A percentile compares a stretch with the other conserved stretches of the same genome.
Evolutionary conservation across 2,888 invertebrate genomes (phyloP).

Genomic region (Meteorus cinctellus): DNA sequence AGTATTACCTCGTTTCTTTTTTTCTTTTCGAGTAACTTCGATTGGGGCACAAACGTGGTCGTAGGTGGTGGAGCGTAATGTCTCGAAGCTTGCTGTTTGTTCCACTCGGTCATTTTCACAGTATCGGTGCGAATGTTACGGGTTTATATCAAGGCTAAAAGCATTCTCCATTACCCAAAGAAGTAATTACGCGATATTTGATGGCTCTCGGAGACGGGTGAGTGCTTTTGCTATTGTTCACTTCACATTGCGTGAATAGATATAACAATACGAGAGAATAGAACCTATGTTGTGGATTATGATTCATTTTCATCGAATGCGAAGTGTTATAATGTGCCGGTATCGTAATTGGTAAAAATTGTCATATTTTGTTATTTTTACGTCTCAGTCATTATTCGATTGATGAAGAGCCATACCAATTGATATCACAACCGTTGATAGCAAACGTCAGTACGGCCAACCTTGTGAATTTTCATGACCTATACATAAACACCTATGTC

Average conservation of each 20-base stretch:
- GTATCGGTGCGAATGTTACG: not conserved
- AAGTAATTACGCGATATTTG: not conserved
- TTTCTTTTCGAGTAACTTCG: not conserved
- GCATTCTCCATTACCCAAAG: conserved; percentile 1
- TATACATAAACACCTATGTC: no score
- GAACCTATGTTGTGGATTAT: not conserved
- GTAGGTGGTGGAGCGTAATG: not conserved
- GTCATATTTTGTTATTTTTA: conserved; percentile 1
- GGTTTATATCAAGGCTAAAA: not conserved
- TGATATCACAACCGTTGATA: conserved; percentile 46
- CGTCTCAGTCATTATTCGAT: not conserved
- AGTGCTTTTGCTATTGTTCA: not conserved
- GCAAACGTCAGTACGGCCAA: conserved; percentile 44
- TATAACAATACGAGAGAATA: not conserved
- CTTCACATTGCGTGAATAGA: not conserved
- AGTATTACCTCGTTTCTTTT: conserved; percentile 55
- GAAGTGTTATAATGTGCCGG: not conserved
- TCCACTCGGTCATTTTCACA: not conserved
- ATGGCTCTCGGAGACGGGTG: not conserved
- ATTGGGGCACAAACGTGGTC: not conserved
- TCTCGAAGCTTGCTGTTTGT: conserved; percentile 1
- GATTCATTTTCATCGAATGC: not conserved
- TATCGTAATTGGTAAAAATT: not conserved
- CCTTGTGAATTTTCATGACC: not conserved
- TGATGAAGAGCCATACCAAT: conserved; percentile 38